Evolutionary conservation across 2,797 vertebrate species (phyloP), one percentile per base, ranked within the genome.

Genomic region (Sebastes aleutianus): DNA sequence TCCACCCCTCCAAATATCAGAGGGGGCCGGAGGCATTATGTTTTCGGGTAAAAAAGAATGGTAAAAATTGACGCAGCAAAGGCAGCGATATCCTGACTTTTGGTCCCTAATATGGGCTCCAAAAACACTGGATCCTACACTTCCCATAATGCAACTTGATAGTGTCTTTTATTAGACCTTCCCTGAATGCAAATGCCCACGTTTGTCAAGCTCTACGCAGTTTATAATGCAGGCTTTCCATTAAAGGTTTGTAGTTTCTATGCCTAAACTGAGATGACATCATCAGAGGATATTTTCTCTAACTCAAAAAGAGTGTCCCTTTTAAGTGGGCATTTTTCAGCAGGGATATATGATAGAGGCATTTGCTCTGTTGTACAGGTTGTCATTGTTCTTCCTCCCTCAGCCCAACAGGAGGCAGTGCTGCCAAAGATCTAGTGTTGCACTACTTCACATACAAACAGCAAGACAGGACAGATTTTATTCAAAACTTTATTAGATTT

Each of bases 401-500:
- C n/a, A 9, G 66, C 2, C 67, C 71, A 76, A 20, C 32, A 80
- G 76, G 57, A 70, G 57, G 78, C 26, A 64, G 57, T 43, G 62
- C 57, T 16, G 26, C 71, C 47, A n/a, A 43, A 58, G 6, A 11
- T 74, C 13, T 16, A 57, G 3, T 27, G 22, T 39, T 39, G 11
- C 1, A 56, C 24, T 53, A 8, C 11, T 18, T 68, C 22, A 34
- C 2, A 79, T 1, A 77, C 6, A 75, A 66, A 83, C 2, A 76
- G 6, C 14, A 83, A 0, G 1, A 85, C 39, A 77, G n/a, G 4
- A 63, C 3, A 50, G 16, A 26, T 87, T 87, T 83, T 89, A 87
- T 86, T 84, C 72, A 86, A 93, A 95, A 93, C 70, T 92, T 93
- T 95, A 94, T 93, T 95, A 20, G 66, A 78, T 88, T 93, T 82